Evolutionary conservation across 2,113 vertebrate genomes (phyloP), one percentile per base, ranked within the genome.

Genomic region (Cyprichromis sp.): DNA sequence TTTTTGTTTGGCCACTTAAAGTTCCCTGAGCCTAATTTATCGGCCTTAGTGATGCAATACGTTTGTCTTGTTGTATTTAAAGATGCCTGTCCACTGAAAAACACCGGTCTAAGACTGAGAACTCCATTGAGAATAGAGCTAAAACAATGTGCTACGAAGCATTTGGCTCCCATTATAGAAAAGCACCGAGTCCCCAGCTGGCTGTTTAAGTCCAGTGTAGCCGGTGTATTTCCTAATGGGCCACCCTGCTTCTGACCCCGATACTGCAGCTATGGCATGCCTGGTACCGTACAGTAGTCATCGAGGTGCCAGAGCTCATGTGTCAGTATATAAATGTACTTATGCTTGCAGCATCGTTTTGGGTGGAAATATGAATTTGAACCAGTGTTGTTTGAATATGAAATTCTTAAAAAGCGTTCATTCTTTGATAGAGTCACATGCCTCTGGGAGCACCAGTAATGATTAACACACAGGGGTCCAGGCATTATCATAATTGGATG

Each of bases 1-100:
- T 87, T 91, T 94, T 92, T 90, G 55, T 92, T 88, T 86, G 57
- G 38, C 85, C 50, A 83, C 59, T 88, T 57, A 71, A 83, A 38
- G 80, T 17, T 86, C 83, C 78, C 45, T 52, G 3, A 50, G 80
- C 4, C 31, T 84, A 82, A 55, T 86, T 81, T 73, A 38, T 47
- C 52, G 8, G 42, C 36, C 50, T 52, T 3, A 19, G 52, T 34
- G 45, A 3, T 57, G 7, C 26, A 14, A 38, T 36, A 7, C 5
- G 45, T 86, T 21, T 38, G 8, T 79, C 26, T n/a, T 47, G 3
- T 21, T 81, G 42, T 53, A 57, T 76, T 16, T 47, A 47, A 42
- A 84, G 24, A 66, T 5, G 26, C 24, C 4, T 21, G 76, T 76
- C 53, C 19, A 83, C 29, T 57, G 2, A 40, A 59, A 17, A 76